A percentile compares a stretch with the other conserved stretches of the same genome.
phyloP scores from a whole-genome alignment of 2,113 vertebrate species.

The Lophius piscatorius region DNA sequence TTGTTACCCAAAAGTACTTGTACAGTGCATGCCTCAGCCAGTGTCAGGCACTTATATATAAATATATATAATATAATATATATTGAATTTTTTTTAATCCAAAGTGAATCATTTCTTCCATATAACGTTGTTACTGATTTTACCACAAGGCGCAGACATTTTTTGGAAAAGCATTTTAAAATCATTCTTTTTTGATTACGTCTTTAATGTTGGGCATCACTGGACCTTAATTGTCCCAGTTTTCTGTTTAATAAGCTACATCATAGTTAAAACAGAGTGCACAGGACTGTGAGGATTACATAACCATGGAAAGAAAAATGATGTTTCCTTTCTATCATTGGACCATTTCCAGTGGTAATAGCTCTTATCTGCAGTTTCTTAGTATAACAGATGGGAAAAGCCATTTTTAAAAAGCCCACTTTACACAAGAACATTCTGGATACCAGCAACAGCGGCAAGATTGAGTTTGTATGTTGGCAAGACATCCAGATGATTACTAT shows the following conservation, averaged over 20 bases:
- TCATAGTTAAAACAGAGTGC: too few species aligned
- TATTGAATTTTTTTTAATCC: too few species aligned
- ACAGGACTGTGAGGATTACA: background rate
- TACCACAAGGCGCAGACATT: too few species aligned
- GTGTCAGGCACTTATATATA: too few species aligned
- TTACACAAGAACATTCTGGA: background rate
- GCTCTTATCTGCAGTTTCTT: slow-evolving; percentile 1
- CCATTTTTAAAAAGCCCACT: background rate
- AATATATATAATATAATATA: too few species aligned
- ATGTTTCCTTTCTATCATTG: background rate
- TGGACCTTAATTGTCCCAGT: too few species aligned
- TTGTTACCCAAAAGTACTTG: background rate
- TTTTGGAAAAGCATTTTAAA: too few species aligned
- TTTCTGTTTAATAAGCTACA: too few species aligned
- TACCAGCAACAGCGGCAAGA: background rate
- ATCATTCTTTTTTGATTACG: too few species aligned
- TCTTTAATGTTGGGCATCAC: too few species aligned
- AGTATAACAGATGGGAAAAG: background rate
- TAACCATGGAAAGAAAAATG: slow-evolving; percentile 8
- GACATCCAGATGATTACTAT: background rate
- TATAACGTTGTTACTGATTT: too few species aligned
- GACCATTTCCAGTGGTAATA: background rate
- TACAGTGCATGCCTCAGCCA: too few species aligned
- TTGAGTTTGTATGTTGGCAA: background rate
- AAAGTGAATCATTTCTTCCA: background rate